Base-by-base conservation (phyloP, 2,113 vertebrate genomes). In the Anthoscopus minutus region DNA sequence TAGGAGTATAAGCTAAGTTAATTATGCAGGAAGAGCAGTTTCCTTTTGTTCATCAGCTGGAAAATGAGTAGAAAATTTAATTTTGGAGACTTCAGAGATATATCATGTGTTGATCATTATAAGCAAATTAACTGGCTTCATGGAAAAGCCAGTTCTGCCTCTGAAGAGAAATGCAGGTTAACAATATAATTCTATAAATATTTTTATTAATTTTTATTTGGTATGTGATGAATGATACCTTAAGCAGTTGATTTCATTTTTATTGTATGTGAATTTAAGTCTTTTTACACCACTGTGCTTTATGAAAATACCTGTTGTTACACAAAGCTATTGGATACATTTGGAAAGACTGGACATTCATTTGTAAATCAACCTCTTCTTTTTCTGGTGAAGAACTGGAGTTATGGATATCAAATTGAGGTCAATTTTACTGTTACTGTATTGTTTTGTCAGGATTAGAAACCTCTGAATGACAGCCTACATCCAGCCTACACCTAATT, bases 51-150 rank as follows among this genome's bases (percentile, higher is more conserved):
- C 78, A 45, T 89, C 70, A 94, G 40, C 87, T 90, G 62, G 61
- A 90, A 96, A 56, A 95, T 72, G 4, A 92, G 57, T 80, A 80
- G 78, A 92, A 72, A 95, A 81, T 94, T 93, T 81, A 79, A 86
- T 62, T 78, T 82, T 95, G 31, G 60, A 72, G 71, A 56, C 35
- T 85, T 92, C 35, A 83, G 61, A 86, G 73, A 86, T 85, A 33
- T 7, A 72, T 94, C 85, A 86, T 71, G 19, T 79, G 58, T 89
- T 94, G 71, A 76, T 91, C 73, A 42, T 76, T 92, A 71, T 73
- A 31, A 89, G 25, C 25, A 91, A 94, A 94, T 94, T 89, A 89
- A 73, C 66, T 58, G 74, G 19, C 74, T 87, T 85, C 27, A 44
- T 89, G 58, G 45, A 88, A 37, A n/a, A 80, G 37, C 37, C 42